Evolutionary conservation across 2,113 vertebrate genomes (phyloP).

Genomic region (Acrocephalus kingi): DNA sequence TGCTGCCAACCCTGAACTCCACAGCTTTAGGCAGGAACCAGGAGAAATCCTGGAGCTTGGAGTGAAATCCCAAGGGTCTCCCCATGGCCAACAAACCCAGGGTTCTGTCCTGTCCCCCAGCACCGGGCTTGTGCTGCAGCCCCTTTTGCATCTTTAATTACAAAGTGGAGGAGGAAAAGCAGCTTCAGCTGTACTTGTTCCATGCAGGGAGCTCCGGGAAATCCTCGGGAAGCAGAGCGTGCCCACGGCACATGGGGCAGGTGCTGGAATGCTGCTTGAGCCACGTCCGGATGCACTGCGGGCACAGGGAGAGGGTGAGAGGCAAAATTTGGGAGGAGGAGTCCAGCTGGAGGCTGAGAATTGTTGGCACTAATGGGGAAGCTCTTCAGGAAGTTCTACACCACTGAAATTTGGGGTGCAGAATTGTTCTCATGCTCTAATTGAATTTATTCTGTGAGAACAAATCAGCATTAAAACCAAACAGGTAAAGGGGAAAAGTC

Average conservation of each 20-base stretch:
- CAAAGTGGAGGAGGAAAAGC: rapidly evolving
- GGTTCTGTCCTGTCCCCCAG: not conserved
- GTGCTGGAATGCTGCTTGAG: conserved; percentile 82
- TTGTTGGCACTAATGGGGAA: not conserved
- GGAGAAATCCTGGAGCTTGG: not conserved
- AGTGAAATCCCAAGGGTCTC: not conserved
- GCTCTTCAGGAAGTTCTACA: rapidly evolving
- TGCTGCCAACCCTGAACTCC: not conserved
- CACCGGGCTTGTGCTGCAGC: not conserved
- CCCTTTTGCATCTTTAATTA: not conserved
- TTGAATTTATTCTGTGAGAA: not conserved
- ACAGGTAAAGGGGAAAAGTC: not conserved
- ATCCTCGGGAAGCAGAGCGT: conserved; percentile 75
- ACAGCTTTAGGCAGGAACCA: not conserved
- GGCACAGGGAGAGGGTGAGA: not conserved
- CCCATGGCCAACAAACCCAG: not conserved
- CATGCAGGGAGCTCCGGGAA: conserved; percentile 75
- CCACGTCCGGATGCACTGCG: conserved; percentile 88
- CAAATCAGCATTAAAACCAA: not conserved
- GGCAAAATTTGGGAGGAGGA: not conserved
- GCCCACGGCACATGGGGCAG: conserved; percentile 86
- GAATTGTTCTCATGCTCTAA: not conserved
- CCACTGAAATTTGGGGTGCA: not conserved
- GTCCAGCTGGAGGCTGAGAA: not conserved
- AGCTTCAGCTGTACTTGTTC: conserved; percentile 33